phyloP scores from a whole-genome alignment of 1,140 invertebrate species.

The Zaprionus vittiger region DNA sequence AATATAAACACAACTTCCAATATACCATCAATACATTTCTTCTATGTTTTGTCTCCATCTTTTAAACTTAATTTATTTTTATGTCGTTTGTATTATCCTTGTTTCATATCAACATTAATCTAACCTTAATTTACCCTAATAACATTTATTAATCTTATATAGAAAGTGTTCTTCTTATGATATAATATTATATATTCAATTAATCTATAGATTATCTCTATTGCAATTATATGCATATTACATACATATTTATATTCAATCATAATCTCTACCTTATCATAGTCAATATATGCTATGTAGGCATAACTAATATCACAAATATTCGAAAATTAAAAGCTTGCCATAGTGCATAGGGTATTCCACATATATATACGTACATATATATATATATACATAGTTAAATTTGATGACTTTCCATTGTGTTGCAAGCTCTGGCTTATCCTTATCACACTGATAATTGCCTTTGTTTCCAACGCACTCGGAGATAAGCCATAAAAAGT shows the following conservation, averaged over 20 bases:
- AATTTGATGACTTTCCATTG: neutral
- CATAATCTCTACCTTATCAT: too few species aligned
- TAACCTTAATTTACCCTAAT: too few species aligned
- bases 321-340: neutral
- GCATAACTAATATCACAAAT: neutral
- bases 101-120: too few species aligned
- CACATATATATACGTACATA: neutral
- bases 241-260: too few species aligned
- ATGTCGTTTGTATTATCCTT: too few species aligned
- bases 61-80: too few species aligned
- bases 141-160: too few species aligned
- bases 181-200: too few species aligned
- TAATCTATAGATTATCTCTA: too few species aligned
- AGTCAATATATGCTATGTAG: neutral
- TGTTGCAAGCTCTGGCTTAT: conserved; percentile 39
- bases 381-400: neutral
- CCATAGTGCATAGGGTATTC: neutral
- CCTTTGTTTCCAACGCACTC: conserved; percentile 39
- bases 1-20: neutral
- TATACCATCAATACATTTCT: neutral
- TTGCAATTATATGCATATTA: too few species aligned
- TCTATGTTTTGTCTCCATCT: neutral
- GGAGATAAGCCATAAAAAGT: conserved; percentile 67
- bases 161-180: too few species aligned
- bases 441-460: conserved; percentile 57